phyloP scores from a whole-genome alignment of 2,888 invertebrate species.

The Encarsia formosa region DNA sequence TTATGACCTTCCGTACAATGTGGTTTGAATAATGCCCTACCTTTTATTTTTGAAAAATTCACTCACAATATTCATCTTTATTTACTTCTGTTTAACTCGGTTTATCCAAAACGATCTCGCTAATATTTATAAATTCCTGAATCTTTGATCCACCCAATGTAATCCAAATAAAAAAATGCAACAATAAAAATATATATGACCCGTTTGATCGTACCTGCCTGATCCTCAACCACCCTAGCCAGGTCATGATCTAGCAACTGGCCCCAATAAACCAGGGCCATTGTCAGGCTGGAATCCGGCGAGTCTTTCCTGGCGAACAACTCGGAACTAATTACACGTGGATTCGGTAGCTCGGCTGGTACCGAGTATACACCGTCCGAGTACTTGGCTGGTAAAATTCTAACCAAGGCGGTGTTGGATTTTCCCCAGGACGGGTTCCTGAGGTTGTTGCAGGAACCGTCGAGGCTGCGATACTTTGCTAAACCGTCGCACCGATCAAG shows the following conservation, averaged over 20 bases:
- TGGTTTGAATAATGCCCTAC: too few species aligned
- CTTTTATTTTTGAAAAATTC: too few species aligned
- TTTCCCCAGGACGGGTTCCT: slow-evolving; percentile 43
- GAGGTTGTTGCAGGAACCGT: slow-evolving; percentile 48
- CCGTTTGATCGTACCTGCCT: too few species aligned
- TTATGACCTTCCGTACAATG: too few species aligned
- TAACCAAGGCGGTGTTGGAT: slow-evolving; percentile 37
- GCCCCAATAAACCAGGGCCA: slow-evolving; percentile 58
- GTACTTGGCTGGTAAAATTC: slow-evolving; percentile 48
- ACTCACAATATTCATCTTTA: too few species aligned
- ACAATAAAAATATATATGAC: too few species aligned
- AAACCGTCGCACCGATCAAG: slow-evolving; percentile 24
- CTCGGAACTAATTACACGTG: slow-evolving; percentile 42
- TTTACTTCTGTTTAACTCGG: too few species aligned
- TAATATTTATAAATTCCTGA: too few species aligned
- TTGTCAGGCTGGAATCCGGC: slow-evolving; percentile 43
- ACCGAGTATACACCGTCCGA: slow-evolving; percentile 48
- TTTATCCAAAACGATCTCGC: too few species aligned
- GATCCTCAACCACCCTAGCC: slow-evolving; percentile 49
- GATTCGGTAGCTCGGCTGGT: slow-evolving; percentile 44
- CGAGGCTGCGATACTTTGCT: slow-evolving; percentile 38
- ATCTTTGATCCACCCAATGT: too few species aligned
- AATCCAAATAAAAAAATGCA: too few species aligned
- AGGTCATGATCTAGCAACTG: slow-evolving; percentile 62
- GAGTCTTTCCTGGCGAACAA: slow-evolving; percentile 43